Percentiles rank a stretch among this genome's conserved stretches.
Conservation (phyloP, 2,113 vertebrate genomes). For the Rhagologus leucostigma region DNA sequence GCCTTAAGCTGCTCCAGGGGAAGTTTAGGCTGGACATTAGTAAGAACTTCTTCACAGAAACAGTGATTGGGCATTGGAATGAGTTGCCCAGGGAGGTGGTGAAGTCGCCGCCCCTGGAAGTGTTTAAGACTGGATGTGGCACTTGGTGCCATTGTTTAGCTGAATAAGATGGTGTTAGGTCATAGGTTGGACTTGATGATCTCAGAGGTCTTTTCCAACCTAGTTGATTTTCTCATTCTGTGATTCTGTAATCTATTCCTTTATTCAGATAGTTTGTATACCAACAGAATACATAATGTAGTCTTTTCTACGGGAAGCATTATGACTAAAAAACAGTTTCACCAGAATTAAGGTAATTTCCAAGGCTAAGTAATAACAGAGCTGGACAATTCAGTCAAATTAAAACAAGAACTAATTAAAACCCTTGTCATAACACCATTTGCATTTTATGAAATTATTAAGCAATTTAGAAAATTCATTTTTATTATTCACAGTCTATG, state of each 20-base stretch:
- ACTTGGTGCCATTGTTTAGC: not conserved
- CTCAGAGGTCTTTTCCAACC: not conserved
- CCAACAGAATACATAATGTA: not conserved
- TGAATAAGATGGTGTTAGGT: not conserved
- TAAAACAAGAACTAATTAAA: not conserved
- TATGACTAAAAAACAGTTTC: not conserved
- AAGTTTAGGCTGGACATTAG: not conserved
- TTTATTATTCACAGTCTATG: not conserved
- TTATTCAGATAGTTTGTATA: not conserved
- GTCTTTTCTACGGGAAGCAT: not conserved
- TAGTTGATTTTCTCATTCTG: not conserved
- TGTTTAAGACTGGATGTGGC: not conserved
- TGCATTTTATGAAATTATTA: not conserved
- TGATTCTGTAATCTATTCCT: not conserved
- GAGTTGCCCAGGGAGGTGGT: not conserved
- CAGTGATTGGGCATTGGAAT: no score
- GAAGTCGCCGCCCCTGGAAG: fast-evolving
- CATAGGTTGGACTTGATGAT: not conserved
- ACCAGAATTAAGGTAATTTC: not conserved
- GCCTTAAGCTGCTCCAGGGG: fast-evolving
- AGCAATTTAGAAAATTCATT: not conserved
- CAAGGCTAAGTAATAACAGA: not conserved
- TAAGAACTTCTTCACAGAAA: not conserved
- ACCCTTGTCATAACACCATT: not conserved
- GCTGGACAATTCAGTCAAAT: not conserved